Conservation (phyloP, 2,888 invertebrate genomes). For the Heliconius ismenius region DNA sequence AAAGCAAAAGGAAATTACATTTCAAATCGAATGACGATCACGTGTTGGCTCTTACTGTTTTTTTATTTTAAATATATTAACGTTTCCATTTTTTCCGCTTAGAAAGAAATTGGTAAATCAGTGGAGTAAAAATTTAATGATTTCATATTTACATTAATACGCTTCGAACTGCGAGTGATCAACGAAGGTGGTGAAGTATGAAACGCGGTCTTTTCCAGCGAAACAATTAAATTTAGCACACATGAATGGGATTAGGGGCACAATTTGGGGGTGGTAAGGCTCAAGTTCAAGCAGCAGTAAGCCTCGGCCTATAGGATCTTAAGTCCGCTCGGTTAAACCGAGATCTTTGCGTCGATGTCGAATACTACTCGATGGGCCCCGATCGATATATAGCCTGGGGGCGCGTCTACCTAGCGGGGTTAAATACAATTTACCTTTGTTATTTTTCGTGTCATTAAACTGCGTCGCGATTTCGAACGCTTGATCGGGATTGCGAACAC, state of each 20-base stretch:
- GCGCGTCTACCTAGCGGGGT: slow-evolving; percentile 72
- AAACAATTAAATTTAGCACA: slow-evolving; percentile 79
- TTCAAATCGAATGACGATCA: slow-evolving; percentile 24
- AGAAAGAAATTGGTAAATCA: slow-evolving; percentile 32
- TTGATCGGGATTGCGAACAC: slow-evolving; percentile 80
- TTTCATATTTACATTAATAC: slow-evolving; percentile 75
- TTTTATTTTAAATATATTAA: slow-evolving; percentile 43
- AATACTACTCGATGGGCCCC: slow-evolving; percentile 60
- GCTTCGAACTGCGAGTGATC: slow-evolving; percentile 63
- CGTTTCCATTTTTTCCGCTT: slow-evolving; percentile 35
- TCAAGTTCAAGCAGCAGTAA: slow-evolving; percentile 56
- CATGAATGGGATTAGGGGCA: slow-evolving; percentile 66
- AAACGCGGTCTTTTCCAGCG: slow-evolving; percentile 70
- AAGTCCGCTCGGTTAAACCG: slow-evolving; percentile 68
- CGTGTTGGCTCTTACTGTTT: slow-evolving; percentile 27
- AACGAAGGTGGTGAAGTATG: slow-evolving; percentile 62
- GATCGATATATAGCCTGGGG: slow-evolving; percentile 72
- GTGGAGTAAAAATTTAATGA: slow-evolving; percentile 71
- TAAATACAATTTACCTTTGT: slow-evolving; percentile 83
- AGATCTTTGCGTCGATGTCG: slow-evolving; percentile 65
- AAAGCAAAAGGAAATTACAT: slow-evolving; percentile 34
- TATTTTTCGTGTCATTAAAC: slow-evolving; percentile 83
- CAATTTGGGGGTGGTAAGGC: slow-evolving; percentile 57
- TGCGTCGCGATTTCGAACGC: slow-evolving; percentile 80
- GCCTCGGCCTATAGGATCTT: slow-evolving; percentile 61